Base-by-base conservation (phyloP, 35 echinoderm and acorn worm genomes). In the Lytechinus pictus region DNA sequence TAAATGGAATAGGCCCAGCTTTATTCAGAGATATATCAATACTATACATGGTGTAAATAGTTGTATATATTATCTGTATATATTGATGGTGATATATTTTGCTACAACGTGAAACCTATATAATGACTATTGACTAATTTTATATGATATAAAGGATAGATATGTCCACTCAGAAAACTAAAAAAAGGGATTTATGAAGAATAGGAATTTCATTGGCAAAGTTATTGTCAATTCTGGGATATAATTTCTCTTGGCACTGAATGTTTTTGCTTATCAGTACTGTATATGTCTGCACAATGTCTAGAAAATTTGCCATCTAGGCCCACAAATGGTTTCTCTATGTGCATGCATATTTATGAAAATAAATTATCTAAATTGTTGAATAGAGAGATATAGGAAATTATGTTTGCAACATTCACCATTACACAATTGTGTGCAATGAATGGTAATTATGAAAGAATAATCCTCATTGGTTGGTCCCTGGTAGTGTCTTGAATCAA, bases 31-130 rank as follows among this genome's bases (percentile, higher is more conserved):
- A 79, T 16, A 79, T 16, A 71, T 13, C 16, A 71, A 71, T 66
- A 66, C 24, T 5, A 24, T 6, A 16, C n/a, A n/a, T n/a, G 56
- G 56, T 79, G 16, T 16, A 12, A 60, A 60, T 79, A 24, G 9
- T n/a, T 79, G 66, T 79, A 79, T 7, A 79, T 79, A 79, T 79
- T 79, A 24, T 79, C 66, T 79, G 66, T 79, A 79, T 79, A 79
- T 79, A 24, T 71, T 79, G 66, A 79, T 79, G 66, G 24, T 24
- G 66, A 79, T 79, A 79, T 79, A 79, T 79, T 79, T 79, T 79
- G 66, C 66, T 79, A 79, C 66, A 6, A 79, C 21, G 66, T n/a
- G 19, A 79, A n/a, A 79, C 66, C 66, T 79, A 79, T 44, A 44
- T 44, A 79, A 79, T 79, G 66, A 16, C 16, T 79, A 79, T 79